Evolutionary conservation across 2,113 vertebrate genomes (phyloP).

Genomic region (Coregonus clupeaformis): DNA sequence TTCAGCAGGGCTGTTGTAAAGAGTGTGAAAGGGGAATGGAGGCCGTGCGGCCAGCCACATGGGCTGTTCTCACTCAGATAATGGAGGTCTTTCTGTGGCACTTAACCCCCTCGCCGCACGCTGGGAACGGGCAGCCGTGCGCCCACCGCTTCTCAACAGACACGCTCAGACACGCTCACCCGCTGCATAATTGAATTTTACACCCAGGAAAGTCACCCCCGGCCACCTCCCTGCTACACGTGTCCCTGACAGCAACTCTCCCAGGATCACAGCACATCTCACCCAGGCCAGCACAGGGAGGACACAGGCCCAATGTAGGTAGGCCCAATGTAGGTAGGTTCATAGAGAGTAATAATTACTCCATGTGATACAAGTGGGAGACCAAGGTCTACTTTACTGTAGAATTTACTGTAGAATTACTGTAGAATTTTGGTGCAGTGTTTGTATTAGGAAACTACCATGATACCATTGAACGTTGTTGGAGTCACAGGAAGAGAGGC

Average conservation of each 20-base stretch:
- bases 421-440: too few relatives aligned
- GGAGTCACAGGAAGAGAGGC: too few relatives aligned
- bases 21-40: constrained; percentile 44
- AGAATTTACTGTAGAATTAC: too few relatives aligned
- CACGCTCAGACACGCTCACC: constrained; percentile 62
- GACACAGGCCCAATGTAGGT: background rate
- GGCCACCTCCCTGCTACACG: constrained; percentile 72
- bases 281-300: constrained; percentile 4
- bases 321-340: background rate
- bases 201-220: constrained; percentile 65
- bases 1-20: constrained; percentile 54
- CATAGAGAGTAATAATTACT: constrained; percentile 8
- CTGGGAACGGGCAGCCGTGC: constrained; percentile 77
- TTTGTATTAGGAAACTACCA: too few relatives aligned
- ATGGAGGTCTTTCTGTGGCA: constrained; percentile 87
- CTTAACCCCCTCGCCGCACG: constrained; percentile 89
- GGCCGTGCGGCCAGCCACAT: constrained; percentile 84
- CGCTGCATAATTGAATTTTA: constrained; percentile 77
- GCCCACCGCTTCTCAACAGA: constrained; percentile 74
- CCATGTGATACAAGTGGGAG: background rate
- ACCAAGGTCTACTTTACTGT: too few relatives aligned
- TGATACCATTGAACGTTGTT: too few relatives aligned
- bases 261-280: constrained; percentile 64
- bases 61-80: constrained; percentile 97
- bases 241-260: constrained; percentile 82